Conservation (phyloP, 2,797 vertebrate genomes). For the Loris lydekkerianus region DNA sequence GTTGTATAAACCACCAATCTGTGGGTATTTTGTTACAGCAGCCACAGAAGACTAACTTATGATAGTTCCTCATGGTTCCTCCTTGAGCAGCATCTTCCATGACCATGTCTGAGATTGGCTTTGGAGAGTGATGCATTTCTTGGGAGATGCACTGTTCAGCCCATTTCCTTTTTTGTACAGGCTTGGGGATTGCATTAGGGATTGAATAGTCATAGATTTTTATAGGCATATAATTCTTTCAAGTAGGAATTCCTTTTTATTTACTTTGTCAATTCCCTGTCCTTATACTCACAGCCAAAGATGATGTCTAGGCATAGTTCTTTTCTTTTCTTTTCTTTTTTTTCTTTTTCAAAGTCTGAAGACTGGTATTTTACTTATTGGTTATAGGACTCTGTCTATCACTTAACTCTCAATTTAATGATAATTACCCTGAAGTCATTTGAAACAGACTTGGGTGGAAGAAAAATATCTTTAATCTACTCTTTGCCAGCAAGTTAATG, state of each 20-base stretch:
- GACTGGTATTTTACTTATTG: conserved; percentile 18
- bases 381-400: background rate
- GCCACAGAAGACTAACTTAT: background rate
- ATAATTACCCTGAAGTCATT: background rate
- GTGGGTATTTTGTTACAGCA: conserved; percentile 25
- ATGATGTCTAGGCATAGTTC: background rate
- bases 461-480: conserved; percentile 15
- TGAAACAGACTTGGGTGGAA: conserved; percentile 9
- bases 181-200: background rate
- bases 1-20: background rate
- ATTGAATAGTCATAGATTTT: background rate
- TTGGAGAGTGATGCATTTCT: background rate
- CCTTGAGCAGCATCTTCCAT: background rate
- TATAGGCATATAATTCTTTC: conserved; percentile 30
- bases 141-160: background rate
- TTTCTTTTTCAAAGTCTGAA: background rate
- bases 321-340: background rate
- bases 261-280: conserved; percentile 25
- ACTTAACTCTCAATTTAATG: background rate
- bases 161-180: background rate
- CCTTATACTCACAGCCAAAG: conserved; percentile 40
- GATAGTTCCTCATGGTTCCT: background rate
- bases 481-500: background rate
- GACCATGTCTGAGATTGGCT: background rate
- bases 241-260: conserved; percentile 23